Evolutionary conservation across 2,797 vertebrate species (phyloP).

Genomic region (Vireo griseus): DNA sequence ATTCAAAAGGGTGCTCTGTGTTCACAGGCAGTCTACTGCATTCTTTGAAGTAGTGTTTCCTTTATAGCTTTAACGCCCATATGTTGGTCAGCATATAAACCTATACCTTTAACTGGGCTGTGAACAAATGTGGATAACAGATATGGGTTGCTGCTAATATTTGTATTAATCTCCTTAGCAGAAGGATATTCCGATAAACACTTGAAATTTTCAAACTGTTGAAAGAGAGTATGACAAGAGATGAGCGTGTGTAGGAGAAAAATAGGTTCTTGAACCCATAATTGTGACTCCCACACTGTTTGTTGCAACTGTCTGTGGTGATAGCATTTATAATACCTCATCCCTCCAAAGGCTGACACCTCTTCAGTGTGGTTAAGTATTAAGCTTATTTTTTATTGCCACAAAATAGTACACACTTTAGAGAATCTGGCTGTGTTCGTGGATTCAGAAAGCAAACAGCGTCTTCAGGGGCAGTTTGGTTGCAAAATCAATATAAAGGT

Average conservation of each 20-base stretch:
- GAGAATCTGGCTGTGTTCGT: background rate
- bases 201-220: constrained; percentile 54
- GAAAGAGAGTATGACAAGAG: constrained; percentile 65
- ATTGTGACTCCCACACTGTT: constrained; percentile 75
- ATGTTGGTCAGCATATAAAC: background rate
- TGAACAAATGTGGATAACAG: background rate
- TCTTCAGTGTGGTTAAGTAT: background rate
- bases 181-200: constrained; percentile 48
- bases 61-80: background rate
- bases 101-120: background rate
- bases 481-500: background rate
- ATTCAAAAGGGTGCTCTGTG: background rate
- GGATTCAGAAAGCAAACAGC: background rate
- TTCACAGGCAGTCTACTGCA: background rate
- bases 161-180: constrained; percentile 1
- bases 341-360: constrained; percentile 39
- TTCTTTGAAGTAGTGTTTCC: background rate
- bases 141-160: background rate
- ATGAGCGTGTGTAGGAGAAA: constrained; percentile 70
- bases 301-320: constrained; percentile 68
- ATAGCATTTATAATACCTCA: constrained; percentile 59
- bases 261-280: constrained; percentile 72
- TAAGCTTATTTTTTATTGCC: constrained; percentile 7
- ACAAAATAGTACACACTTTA: background rate
- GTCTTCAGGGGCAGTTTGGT: background rate